These are phyloP conservation scores for Eulimnadia texana DNA, from an alignment of 1,140 invertebrate genomes.

Conservation along the genomic window DNA sequence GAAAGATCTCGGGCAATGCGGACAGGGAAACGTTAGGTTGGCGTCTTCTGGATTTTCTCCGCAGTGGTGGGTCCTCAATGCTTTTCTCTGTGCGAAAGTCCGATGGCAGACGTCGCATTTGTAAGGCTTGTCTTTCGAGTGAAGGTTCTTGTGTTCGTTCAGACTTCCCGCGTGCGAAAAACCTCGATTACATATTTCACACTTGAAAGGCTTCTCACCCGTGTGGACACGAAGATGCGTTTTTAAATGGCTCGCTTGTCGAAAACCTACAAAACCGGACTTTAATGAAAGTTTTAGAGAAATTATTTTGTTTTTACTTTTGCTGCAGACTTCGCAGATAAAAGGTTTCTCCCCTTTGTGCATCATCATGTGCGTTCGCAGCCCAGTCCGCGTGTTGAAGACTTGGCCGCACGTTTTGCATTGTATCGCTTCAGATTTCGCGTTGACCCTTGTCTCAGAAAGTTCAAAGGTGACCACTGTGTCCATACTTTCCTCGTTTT, in stretches of 20 bases:
- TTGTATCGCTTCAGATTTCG: not conserved
- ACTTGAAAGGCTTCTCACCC: constrained; percentile 14
- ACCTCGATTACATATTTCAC: constrained; percentile 7
- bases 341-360: not conserved
- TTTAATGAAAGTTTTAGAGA: not conserved
- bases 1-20: not conserved
- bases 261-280: constrained; percentile 3
- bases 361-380: not conserved
- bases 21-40: not conserved
- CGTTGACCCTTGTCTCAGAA: not conserved
- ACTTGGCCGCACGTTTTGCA: not conserved
- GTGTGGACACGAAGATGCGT: constrained; percentile 8
- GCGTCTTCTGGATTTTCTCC: not conserved
- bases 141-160: constrained; percentile 21
- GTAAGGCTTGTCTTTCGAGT: constrained; percentile 22
- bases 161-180: constrained; percentile 13
- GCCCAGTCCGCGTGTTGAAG: not conserved
- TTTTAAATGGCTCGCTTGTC: not conserved
- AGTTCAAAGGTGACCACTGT: not conserved
- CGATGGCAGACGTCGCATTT: constrained; percentile 24
- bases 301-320: not conserved
- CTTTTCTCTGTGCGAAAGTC: constrained; percentile 21
- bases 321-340: not conserved
- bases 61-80: constrained; percentile 21
- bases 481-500: not conserved